Evolutionary conservation across 2,797 vertebrate species (phyloP), one percentile per base, ranked within the genome.

Genomic region (Chelon labrosus): DNA sequence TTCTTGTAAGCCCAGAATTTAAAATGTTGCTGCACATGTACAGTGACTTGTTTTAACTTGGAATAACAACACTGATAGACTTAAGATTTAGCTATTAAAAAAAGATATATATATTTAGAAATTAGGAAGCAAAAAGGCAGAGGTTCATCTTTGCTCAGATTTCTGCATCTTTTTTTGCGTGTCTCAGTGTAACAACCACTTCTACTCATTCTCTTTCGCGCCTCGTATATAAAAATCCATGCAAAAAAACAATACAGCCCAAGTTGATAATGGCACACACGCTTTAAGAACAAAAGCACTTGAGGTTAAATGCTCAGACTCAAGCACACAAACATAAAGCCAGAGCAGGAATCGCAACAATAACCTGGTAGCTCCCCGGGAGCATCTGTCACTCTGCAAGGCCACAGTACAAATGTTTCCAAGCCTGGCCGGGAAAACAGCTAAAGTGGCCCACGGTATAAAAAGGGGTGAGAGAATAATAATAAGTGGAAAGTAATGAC

Each of bases 401-500:
- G 83, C 76, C 83, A 80, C 77, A 75, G 82, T 71, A 84, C 86
- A 92, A 90, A 92, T 87, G 80, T 85, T 75, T 81, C 61, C 27
- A 62, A 86, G 82, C 57, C 14, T 8, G 56, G 57, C 65, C 25
- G 55, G 78, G 55, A 65, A 87, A 82, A 81, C 61, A 22, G 69
- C 62, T 52, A 65, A 71, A 90, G 79, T 82, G 77, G 76, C 85
- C 83, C 73, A 70, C 53, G 52, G 74, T 65, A 73, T 85, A 81
- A 90, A 88, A 77, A 88, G 79, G 60, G 82, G 69, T 82, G 80
- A 55, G 83, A 88, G 79, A 87, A 88, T 87, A 88, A 84, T 86
- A 91, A 91, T 89, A 88, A 90, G 88, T 85, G 77, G 89, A 83
- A 70, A 64, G 87, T 91, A 90, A 91, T 88, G 85, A 87, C 86